phyloP scores from a whole-genome alignment of 2,113 vertebrate species.

The Choloepus hoffmanni region DNA sequence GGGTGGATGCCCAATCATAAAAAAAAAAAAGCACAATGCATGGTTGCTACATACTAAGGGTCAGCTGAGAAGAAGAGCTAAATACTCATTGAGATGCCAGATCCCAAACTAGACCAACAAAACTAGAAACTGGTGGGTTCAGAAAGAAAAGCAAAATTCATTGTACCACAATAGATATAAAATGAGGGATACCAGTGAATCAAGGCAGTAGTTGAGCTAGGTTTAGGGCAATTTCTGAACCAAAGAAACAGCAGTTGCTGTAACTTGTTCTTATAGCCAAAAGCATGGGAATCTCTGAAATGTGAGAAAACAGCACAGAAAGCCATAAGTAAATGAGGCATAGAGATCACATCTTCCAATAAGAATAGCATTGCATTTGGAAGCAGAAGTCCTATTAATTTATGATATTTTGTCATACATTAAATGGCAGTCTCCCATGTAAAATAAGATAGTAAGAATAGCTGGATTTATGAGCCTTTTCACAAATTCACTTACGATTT shows the following conservation, averaged over 20 bases:
- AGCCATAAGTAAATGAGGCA: neutral
- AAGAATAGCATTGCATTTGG: neutral
- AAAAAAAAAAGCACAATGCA: neutral
- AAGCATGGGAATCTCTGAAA: neutral
- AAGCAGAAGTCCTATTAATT: neutral
- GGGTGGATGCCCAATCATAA: neutral
- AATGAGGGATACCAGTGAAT: neutral
- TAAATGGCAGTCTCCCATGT: neutral
- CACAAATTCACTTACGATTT: constrained; percentile 1
- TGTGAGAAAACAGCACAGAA: neutral
- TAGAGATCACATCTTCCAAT: neutral
- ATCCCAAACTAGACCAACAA: neutral
- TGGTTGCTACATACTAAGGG: neutral
- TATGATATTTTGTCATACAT: neutral
- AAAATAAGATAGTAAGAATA: neutral
- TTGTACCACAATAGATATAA: neutral
- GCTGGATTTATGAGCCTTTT: neutral
- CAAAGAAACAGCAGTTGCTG: neutral
- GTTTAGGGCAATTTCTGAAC: neutral
- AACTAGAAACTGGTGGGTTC: neutral
- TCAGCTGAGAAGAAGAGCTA: neutral
- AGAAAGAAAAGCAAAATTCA: neutral
- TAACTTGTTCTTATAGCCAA: neutral
- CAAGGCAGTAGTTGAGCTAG: neutral
- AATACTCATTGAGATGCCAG: neutral